Conservation (phyloP, 2,888 invertebrate genomes). For the Meliscaeva auricollis region DNA sequence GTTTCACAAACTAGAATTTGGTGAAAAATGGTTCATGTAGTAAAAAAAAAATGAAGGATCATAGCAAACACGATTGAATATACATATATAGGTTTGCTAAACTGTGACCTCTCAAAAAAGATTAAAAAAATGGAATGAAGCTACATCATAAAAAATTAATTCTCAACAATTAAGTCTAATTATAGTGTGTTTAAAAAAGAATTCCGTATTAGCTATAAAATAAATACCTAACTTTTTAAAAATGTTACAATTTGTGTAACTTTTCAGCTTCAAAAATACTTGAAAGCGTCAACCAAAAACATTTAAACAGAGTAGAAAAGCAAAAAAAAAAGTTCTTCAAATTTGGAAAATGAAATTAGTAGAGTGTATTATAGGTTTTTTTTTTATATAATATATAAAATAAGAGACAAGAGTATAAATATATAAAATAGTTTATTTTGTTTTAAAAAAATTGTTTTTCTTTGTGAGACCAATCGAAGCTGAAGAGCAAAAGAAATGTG, state of each 20-base stretch:
- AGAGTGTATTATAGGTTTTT: conserved; percentile 31
- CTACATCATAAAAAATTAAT: conserved; percentile 1
- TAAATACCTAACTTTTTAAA: neutral
- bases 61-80: too few species aligned
- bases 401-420: conserved; percentile 40
- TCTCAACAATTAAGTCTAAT: neutral
- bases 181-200: too few species aligned
- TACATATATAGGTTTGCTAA: too few species aligned
- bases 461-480: conserved; percentile 63
- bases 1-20: too few species aligned
- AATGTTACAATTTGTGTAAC: neutral
- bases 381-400: neutral
- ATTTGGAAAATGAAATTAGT: conserved; percentile 38
- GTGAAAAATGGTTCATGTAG: too few species aligned
- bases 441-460: conserved; percentile 32
- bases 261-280: conserved; percentile 5
- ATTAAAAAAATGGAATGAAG: neutral
- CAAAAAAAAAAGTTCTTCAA: conserved; percentile 52
- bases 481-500: conserved; percentile 62
- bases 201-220: neutral
- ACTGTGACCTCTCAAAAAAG: too few species aligned
- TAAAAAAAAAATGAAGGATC: too few species aligned
- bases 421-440: conserved; percentile 29
- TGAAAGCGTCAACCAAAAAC: conserved; percentile 18
- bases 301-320: conserved; percentile 31